phyloP scores from a whole-genome alignment of 2,113 vertebrate species.

The Potamarius usumacintae region DNA sequence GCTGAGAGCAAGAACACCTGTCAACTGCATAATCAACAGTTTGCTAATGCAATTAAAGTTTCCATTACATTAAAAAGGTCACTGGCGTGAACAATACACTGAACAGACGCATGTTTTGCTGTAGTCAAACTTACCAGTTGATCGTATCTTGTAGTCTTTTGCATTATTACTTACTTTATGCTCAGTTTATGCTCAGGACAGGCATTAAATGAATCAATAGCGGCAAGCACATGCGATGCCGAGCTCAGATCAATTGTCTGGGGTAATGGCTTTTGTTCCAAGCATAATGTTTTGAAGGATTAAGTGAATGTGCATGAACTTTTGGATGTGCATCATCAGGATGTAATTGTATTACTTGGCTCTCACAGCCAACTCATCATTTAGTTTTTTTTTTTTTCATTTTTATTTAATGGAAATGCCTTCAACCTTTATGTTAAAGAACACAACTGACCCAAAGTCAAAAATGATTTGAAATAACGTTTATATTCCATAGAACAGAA shows the following conservation, averaged over 20 bases:
- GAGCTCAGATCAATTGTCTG: background rate
- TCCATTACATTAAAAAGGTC: conserved; percentile 46
- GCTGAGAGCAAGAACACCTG: conserved; percentile 18
- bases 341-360: conserved; percentile 21
- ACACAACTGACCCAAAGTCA: background rate
- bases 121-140: background rate
- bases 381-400: background rate
- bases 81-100: background rate
- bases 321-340: background rate
- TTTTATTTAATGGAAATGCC: background rate
- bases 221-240: background rate
- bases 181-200: conserved; percentile 6
- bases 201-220: conserved; percentile 21
- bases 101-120: background rate
- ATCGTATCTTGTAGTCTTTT: conserved; percentile 35
- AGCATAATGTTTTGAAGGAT: conserved; percentile 36
- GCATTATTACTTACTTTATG: conserved; percentile 14
- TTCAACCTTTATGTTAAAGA: background rate
- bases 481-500: background rate
- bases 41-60: conserved; percentile 26
- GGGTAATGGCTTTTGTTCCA: conserved; percentile 18
- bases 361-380: background rate
- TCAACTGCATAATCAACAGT: conserved; percentile 15
- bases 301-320: conserved; percentile 26
- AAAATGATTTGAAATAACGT: background rate